Percentiles rank a stretch among this genome's conserved stretches.
Conservation (phyloP, 2,797 vertebrate genomes). For the Setipinna tenuifilis region DNA sequence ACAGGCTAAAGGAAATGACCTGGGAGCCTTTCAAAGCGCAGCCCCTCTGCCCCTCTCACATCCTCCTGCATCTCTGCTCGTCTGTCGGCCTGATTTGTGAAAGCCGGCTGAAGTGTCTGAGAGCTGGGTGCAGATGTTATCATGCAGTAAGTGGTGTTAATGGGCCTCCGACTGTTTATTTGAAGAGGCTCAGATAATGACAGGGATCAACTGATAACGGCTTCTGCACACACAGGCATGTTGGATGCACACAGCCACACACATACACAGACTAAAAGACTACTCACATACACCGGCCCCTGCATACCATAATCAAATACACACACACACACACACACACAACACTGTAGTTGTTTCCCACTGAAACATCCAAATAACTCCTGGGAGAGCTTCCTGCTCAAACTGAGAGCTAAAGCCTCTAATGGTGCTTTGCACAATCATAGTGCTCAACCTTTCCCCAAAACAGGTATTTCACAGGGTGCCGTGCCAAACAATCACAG, state of each 20-base stretch:
- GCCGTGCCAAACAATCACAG: constrained; percentile 63
- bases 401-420: not conserved
- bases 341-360: constrained; percentile 14
- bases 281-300: constrained; percentile 16
- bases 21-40: constrained; percentile 73
- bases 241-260: constrained; percentile 37
- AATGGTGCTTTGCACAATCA: not conserved
- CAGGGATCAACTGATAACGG: constrained; percentile 76
- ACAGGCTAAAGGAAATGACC: not conserved
- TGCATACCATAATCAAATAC: constrained; percentile 9
- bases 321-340: constrained; percentile 4
- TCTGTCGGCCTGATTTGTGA: constrained; percentile 64
- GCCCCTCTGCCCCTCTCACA: constrained; percentile 63
- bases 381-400: not conserved
- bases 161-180: constrained; percentile 79
- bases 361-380: not conserved
- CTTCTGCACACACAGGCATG: constrained; percentile 54
- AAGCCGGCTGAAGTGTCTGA: constrained; percentile 75
- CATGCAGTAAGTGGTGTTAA: constrained; percentile 77
- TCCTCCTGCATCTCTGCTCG: not conserved
- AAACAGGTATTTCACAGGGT: constrained; percentile 74
- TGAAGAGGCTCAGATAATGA: constrained; percentile 76
- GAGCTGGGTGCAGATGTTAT: constrained; percentile 78
- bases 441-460: constrained; percentile 50
- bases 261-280: constrained; percentile 26